Percentiles rank a stretch among this genome's conserved stretches.
phyloP scores from a whole-genome alignment of 2,797 vertebrate genomes.

The Ficedula albicollis region DNA sequence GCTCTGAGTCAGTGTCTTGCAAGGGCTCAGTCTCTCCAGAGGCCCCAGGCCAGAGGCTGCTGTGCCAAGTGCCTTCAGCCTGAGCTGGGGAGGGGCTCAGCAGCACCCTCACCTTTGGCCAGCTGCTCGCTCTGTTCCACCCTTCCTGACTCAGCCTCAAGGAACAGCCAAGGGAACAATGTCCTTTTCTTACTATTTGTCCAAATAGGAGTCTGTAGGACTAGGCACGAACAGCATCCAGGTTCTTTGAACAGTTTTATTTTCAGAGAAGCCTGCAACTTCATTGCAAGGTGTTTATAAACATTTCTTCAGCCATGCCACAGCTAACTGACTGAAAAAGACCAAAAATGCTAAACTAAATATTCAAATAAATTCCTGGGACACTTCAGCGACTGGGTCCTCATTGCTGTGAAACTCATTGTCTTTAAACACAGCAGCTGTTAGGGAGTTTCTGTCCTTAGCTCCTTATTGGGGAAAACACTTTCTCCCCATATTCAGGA shows the following conservation, averaged over 20 bases:
- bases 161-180: not conserved
- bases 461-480: not conserved
- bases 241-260: not conserved
- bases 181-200: not conserved
- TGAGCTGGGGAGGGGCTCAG: not conserved
- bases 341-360: not conserved
- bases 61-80: not conserved
- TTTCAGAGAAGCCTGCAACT: not conserved
- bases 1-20: not conserved
- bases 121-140: not conserved
- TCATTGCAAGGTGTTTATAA: not conserved
- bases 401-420: not conserved
- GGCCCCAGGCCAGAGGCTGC: not conserved
- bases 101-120: slow-evolving; percentile 37
- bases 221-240: not conserved
- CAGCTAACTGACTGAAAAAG: not conserved
- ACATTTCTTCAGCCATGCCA: not conserved
- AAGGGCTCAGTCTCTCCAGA: not conserved
- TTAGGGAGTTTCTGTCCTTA: not conserved
- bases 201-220: not conserved
- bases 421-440: not conserved
- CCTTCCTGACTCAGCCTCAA: slow-evolving; percentile 25
- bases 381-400: not conserved
- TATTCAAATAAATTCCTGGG: not conserved
- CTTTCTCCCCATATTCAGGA: not conserved